A percentile compares a stretch with the other conserved stretches of the same genome.
Conservation (phyloP, 2,113 vertebrate species). For the Etia nguti region DNA sequence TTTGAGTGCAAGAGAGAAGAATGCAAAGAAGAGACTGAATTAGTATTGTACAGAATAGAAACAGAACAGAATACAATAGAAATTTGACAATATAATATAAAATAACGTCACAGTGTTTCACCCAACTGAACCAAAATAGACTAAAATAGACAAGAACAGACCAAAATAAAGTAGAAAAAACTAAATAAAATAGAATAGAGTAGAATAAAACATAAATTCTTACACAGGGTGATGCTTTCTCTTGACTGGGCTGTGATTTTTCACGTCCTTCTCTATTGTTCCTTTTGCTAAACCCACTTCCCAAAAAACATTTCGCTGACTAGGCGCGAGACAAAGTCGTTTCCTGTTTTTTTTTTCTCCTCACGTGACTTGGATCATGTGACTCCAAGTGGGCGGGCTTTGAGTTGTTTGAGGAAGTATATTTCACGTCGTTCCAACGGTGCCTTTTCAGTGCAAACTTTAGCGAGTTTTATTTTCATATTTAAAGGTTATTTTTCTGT, state of each 20-base stretch:
- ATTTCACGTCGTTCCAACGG: not conserved
- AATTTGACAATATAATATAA: not conserved
- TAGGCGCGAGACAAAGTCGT: rapidly evolving
- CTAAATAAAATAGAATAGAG: not conserved
- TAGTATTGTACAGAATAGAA: not conserved
- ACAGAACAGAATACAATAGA: not conserved
- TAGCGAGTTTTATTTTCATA: not conserved
- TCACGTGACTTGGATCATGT: conserved; percentile 54
- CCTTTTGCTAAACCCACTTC: conserved; percentile 10
- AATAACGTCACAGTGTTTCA: not conserved
- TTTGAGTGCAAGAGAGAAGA: not conserved
- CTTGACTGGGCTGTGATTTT: conserved; percentile 19
- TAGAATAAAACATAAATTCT: not conserved
- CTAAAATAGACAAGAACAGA: not conserved
- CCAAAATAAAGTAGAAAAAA: not conserved
- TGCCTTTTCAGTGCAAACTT: rapidly evolving
- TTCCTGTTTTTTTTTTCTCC: not conserved
- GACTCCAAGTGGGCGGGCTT: not conserved
- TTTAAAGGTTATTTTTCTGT: not conserved
- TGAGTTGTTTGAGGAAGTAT: conserved; percentile 24
- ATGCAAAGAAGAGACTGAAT: not conserved
- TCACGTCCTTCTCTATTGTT: not conserved
- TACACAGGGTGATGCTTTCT: not conserved
- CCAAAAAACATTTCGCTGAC: not conserved
- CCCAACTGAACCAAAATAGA: not conserved